A percentile compares a stretch with the other conserved stretches of the same genome.
These are phyloP conservation scores for Acronicta leporina DNA, from an alignment of 2,888 invertebrate genomes.

Conservation along the genomic window DNA sequence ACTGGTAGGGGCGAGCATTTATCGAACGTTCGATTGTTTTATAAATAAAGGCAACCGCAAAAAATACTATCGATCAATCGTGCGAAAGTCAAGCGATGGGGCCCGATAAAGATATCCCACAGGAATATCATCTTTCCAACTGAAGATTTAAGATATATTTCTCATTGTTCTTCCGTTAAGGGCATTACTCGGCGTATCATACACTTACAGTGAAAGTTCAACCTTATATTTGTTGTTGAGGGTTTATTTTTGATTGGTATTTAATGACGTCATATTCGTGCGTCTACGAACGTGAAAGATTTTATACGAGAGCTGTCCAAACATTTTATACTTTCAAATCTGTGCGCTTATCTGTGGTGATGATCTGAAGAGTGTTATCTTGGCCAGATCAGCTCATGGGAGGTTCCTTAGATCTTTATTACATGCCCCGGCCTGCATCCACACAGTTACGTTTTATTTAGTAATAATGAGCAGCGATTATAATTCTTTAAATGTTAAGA, in stretches of 20 bases:
- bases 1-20: constrained; percentile 83
- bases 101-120: constrained; percentile 70
- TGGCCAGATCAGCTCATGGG: constrained; percentile 79
- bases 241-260: constrained; percentile 57
- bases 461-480: constrained; percentile 54
- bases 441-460: constrained; percentile 53
- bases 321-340: constrained; percentile 89
- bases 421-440: constrained; percentile 70
- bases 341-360: constrained; percentile 84
- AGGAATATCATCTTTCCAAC: constrained; percentile 58
- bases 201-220: constrained; percentile 54
- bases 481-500: constrained; percentile 47
- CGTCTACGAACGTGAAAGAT: constrained; percentile 84
- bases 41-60: constrained; percentile 86
- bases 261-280: constrained; percentile 81
- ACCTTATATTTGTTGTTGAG: constrained; percentile 57
- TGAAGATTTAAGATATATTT: constrained; percentile 58
- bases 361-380: constrained; percentile 86
- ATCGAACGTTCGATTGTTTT: constrained; percentile 88
- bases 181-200: constrained; percentile 59
- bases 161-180: constrained; percentile 58
- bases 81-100: constrained; percentile 86
- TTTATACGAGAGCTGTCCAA: constrained; percentile 87
- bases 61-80: constrained; percentile 89
- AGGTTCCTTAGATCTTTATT: constrained; percentile 87